phyloP scores from a whole-genome alignment of 2,888 invertebrate species.

The Zygogramma bicolorata region DNA sequence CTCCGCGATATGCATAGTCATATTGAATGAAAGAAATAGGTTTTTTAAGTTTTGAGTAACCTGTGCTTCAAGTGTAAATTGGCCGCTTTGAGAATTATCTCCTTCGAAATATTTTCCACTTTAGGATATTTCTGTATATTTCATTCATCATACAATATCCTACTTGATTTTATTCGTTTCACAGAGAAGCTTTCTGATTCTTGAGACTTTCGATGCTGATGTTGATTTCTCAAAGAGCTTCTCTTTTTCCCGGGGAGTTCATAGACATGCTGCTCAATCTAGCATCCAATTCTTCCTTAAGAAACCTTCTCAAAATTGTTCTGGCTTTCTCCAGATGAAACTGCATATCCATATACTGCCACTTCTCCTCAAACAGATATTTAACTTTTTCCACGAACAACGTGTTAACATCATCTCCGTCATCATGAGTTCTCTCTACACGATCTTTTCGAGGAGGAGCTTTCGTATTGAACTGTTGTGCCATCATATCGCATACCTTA shows the following conservation, averaged over 20 bases:
- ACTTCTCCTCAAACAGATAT: conserved; percentile 42
- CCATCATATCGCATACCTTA: not conserved
- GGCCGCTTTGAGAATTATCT: conserved; percentile 37
- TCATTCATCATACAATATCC: conserved; percentile 44
- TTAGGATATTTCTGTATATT: conserved; percentile 51
- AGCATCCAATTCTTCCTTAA: conserved; percentile 58
- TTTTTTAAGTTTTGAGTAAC: too few species aligned
- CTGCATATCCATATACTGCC: conserved; percentile 46
- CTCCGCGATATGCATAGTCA: too few species aligned
- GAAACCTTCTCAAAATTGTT: conserved; percentile 48
- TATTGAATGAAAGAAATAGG: too few species aligned
- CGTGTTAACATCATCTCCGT: conserved; percentile 10
- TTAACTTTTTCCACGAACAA: conserved; percentile 31
- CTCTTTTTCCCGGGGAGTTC: conserved; percentile 53
- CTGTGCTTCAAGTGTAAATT: conserved; percentile 9
- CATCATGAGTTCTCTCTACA: not conserved
- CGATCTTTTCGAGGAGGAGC: not conserved
- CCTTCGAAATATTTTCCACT: conserved; percentile 41
- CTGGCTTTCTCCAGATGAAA: conserved; percentile 47
- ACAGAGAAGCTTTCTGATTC: conserved; percentile 50
- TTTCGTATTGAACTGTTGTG: not conserved
- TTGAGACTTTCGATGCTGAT: conserved; percentile 55
- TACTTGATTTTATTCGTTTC: conserved; percentile 52
- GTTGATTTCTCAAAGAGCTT: conserved; percentile 54
- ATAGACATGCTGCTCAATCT: conserved; percentile 56